Base-by-base conservation (phyloP, 2,888 invertebrate species). In the Amphipyra berbera region DNA sequence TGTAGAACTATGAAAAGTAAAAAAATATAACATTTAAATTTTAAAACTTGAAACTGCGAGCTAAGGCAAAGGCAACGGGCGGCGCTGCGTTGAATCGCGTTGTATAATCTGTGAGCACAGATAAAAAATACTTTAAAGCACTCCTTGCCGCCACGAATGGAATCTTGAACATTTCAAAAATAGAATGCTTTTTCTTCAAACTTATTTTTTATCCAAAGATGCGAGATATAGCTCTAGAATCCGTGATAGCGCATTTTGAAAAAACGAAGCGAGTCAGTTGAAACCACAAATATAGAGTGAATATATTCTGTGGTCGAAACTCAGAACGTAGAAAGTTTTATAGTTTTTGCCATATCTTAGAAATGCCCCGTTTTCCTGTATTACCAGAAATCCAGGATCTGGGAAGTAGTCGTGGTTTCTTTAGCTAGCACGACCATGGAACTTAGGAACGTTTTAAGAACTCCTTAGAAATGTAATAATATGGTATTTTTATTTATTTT, bases 61-160 rank as follows among this genome's bases (percentile, higher is more conserved):
- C 57, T 27, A 60, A 52, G 40, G 49, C 57, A 33, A 60, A 52
- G 40, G 49, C 53, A 49, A 52, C 37, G 37, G 37, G 10, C 50
- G 40, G 47, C 50, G 62, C 38, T 9, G 30, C 37, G 30, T 46
- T 58, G 56, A 44, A 78, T 76, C 57, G 47, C 27, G 35, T 48
- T 61, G 67, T 54, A 65, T 70, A 59, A 68, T 66, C 67, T 70
- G 47, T 60, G 44, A 33, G 5, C 48, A 76, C 63, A 62, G 57
- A 61, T 63, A 75, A 65, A 76, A 76, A 78, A 58, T 59, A 40
- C 64, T 61, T 54, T 61, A 54, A 56, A 58, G 58, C 56, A 12
- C 35, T 53, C 33, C 58, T 60, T 66, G 57, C 71, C 61, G 72
- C 72, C 49, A 62, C 57, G 75, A 61, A 70, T 73, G 69, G 69